Conservation (phyloP, 2,888 invertebrate species). For the Drosophila subsilvestris region DNA sequence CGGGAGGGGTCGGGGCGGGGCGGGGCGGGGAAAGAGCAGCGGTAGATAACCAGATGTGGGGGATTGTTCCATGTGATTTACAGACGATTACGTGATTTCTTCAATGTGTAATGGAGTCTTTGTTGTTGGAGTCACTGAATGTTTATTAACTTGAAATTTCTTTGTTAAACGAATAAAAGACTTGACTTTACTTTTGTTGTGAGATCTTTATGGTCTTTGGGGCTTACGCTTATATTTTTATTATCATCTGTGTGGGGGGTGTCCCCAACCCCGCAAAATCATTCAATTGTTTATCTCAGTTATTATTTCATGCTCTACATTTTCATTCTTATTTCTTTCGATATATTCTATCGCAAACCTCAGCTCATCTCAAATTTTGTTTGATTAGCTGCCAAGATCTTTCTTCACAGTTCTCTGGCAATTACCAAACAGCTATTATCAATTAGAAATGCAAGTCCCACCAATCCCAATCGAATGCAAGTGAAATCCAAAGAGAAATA, state of each 20-base stretch:
- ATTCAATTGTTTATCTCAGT: no score
- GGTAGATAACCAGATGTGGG: constrained; percentile 7
- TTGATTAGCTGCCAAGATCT: constrained; percentile 6
- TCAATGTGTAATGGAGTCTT: constrained; percentile 20
- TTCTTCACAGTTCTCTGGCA: constrained; percentile 29
- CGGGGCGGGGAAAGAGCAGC: constrained; percentile 11
- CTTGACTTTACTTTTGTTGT: neutral
- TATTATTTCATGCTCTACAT: no score
- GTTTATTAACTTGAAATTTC: constrained; percentile 13
- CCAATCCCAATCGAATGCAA: constrained; percentile 13
- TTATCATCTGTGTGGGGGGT: no score
- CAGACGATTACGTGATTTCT: constrained; percentile 60
- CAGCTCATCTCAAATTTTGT: neutral
- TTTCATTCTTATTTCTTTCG: no score
- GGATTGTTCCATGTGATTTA: constrained; percentile 61
- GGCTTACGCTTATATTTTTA: neutral
- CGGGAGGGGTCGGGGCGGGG: no score
- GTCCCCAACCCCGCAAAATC: no score
- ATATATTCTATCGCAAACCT: no score
- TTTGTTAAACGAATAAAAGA: neutral
- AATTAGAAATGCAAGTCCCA: constrained; percentile 35
- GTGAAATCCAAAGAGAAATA: constrained; percentile 25
- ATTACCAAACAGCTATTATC: constrained; percentile 32
- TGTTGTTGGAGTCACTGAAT: constrained; percentile 18
- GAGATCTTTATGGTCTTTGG: neutral